Percentiles rank a stretch among this genome's conserved stretches.
These are phyloP conservation scores for Metalampra italica DNA, from an alignment of 2,888 invertebrate genomes.

Conservation along the genomic window DNA sequence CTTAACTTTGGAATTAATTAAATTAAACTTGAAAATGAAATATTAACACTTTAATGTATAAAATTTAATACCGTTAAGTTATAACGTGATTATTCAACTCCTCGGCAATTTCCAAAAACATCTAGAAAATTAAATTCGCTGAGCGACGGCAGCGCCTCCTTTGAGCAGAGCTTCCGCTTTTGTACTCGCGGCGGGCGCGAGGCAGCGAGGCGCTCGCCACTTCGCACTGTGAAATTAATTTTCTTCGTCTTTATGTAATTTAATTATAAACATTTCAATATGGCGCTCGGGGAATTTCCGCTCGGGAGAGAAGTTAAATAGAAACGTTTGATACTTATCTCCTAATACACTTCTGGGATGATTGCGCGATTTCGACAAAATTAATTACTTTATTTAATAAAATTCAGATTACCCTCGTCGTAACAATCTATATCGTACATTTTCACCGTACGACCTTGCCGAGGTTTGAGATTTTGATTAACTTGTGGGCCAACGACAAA, in stretches of 20 bases:
- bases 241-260: conserved; percentile 80
- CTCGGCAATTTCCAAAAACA: conserved; percentile 73
- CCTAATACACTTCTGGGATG: conserved; percentile 73
- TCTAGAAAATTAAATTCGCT: conserved; percentile 74
- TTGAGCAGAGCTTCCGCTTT: conserved; percentile 36
- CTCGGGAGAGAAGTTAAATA: conserved; percentile 73
- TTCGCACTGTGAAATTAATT: conserved; percentile 77
- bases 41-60: conserved; percentile 79
- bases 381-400: conserved; percentile 55
- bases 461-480: too few species aligned
- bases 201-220: conserved; percentile 49
- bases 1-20: conserved; percentile 75
- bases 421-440: not conserved
- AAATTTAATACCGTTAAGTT: conserved; percentile 78
- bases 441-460: too few species aligned
- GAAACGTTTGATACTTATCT: conserved; percentile 79
- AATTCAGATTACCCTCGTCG: not conserved
- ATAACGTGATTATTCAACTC: conserved; percentile 78
- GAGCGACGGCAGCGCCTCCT: conserved; percentile 59
- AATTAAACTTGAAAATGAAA: conserved; percentile 79
- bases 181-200: conserved; percentile 39
- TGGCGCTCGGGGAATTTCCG: conserved; percentile 76
- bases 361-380: conserved; percentile 68
- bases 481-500: too few species aligned
- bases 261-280: conserved; percentile 80